Evolutionary conservation across 2,113 vertebrate species (phyloP), one percentile per base, ranked within the genome.

Genomic region (Actinemys pallida): DNA sequence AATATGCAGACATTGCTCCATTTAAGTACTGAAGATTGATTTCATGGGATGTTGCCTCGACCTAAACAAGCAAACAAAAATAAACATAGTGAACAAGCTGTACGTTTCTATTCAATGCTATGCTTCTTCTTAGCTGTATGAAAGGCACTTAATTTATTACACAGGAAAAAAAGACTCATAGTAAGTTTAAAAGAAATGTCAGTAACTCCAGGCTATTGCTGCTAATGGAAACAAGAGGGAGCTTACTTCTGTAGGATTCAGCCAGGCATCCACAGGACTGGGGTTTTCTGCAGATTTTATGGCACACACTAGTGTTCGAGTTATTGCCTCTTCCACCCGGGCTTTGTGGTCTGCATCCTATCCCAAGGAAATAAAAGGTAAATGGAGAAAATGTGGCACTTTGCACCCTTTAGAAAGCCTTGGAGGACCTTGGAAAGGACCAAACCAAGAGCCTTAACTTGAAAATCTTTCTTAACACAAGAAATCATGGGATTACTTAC

Each of bases 211-310:
- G 88, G 84, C 88, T 95, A 90, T 59, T 22, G 4, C 42, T 86
- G 59, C 81, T 82, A 3, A 92, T 45, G 91, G 69, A 90, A 88
- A 62, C 62, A 95, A 78, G 80, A 92, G 27, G 53, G 27, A 8
- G 42, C 96, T 94, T 95, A 99, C 99, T 99, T 99, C 99, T 0
- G 99, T 99, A 90, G 99, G 99, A 95, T 99, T 99, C 88, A 99
- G 98, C 99, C 99, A 99, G 89, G 95, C 62, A 69, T 98, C 98
- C 6, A 90, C 54, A 83, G 98, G 98, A 81, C 97, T 94, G 1
- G 98, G 97, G 14, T 98, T 96, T 59, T 98, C 98, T 49, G 98
- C 96, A 4, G 98, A 98, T 96, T 99, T 99, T 86, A 99, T 79
- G 14, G 99, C 99, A 7, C 98, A 99, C 20, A 99, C 99, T 2